Percentiles rank a stretch among this genome's conserved stretches.
Conservation (phyloP, 2,888 invertebrate species). For the Lathronympha strigana region DNA sequence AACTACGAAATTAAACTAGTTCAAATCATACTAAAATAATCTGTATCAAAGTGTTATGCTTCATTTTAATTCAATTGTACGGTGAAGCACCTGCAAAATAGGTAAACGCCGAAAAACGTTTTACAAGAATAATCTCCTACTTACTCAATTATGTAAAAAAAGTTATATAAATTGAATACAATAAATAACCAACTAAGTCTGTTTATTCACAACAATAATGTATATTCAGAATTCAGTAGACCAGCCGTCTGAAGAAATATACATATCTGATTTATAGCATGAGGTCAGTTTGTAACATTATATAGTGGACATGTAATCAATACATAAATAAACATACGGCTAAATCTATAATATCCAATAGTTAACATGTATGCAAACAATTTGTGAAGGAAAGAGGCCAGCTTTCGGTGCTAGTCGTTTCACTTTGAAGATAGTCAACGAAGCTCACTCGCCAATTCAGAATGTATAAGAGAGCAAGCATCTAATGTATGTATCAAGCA, state of each 20-base stretch:
- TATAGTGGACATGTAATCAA: slow-evolving; percentile 45
- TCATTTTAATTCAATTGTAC: slow-evolving; percentile 22
- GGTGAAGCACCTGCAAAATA: slow-evolving; percentile 41
- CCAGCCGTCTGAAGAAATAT: slow-evolving; percentile 49
- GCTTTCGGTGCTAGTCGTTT: slow-evolving; percentile 73
- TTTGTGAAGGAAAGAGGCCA: slow-evolving; percentile 93
- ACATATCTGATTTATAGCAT: slow-evolving; percentile 33
- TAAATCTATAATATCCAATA: slow-evolving; percentile 46
- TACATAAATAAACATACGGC: slow-evolving; percentile 38
- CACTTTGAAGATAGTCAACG: slow-evolving; percentile 57
- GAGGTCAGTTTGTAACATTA: slow-evolving; percentile 24
- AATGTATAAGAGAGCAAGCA: slow-evolving; percentile 71
- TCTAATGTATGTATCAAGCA: slow-evolving; percentile 67
- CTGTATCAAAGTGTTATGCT: slow-evolving; percentile 16
- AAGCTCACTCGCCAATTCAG: slow-evolving; percentile 63
- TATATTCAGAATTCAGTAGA: slow-evolving; percentile 46
- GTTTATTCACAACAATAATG: slow-evolving; percentile 31
- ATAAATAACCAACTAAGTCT: slow-evolving; percentile 39
- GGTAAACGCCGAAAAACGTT: slow-evolving; percentile 28
- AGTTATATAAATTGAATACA: slow-evolving; percentile 10
- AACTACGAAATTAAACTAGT: slow-evolving; percentile 40
- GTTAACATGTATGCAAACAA: slow-evolving; percentile 90
- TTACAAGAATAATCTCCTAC: slow-evolving; percentile 25
- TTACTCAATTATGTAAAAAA: slow-evolving; percentile 16
- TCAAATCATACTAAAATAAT: slow-evolving; percentile 30